Percentiles rank a stretch among this genome's conserved stretches.
Conservation (phyloP, 1,140 invertebrate genomes). For the Psix sp. region DNA sequence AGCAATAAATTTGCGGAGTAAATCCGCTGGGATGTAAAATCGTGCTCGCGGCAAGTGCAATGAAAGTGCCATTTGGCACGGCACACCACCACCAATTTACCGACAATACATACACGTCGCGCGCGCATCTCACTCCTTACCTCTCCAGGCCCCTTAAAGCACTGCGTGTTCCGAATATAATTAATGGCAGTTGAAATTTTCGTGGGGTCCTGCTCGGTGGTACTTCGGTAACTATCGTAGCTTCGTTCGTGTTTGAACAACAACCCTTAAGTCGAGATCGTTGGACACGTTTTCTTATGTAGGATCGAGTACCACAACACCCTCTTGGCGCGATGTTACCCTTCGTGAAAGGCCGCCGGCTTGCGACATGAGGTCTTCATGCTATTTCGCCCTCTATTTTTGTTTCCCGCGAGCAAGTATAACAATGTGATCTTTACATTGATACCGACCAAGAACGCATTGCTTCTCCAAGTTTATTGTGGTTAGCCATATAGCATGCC, state of each 20-base stretch:
- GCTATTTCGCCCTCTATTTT: constrained; percentile 42
- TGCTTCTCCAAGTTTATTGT: constrained; percentile 17
- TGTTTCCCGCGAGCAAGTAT: constrained; percentile 18
- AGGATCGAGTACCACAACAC: constrained; percentile 14
- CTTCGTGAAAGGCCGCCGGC: constrained; percentile 24
- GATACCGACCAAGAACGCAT: constrained; percentile 28
- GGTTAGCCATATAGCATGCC: constrained; percentile 15
- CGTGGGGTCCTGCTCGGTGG: constrained; percentile 45
- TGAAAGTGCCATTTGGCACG: constrained; percentile 72
- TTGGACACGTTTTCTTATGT: constrained; percentile 40
- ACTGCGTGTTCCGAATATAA: constrained; percentile 70
- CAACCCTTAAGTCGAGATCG: constrained; percentile 40
- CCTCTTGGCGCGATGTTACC: constrained; percentile 37
- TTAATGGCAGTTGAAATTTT: constrained; percentile 68
- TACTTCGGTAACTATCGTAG: constrained; percentile 36
- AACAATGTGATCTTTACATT: constrained; percentile 44
- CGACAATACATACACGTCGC: constrained; percentile 41
- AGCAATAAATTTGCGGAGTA: constrained; percentile 64
- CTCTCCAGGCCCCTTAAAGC: constrained; percentile 27
- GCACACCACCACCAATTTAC: constrained; percentile 35
- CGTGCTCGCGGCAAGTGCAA: constrained; percentile 66
- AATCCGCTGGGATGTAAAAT: constrained; percentile 67
- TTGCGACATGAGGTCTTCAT: constrained; percentile 33
- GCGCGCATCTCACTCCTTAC: constrained; percentile 43
- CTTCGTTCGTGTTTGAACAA: constrained; percentile 22